Percentiles rank a stretch among this genome's conserved stretches.
Evolutionary conservation across 2,113 vertebrate genomes (phyloP).

Genomic region (Chlamydotis undulata): DNA sequence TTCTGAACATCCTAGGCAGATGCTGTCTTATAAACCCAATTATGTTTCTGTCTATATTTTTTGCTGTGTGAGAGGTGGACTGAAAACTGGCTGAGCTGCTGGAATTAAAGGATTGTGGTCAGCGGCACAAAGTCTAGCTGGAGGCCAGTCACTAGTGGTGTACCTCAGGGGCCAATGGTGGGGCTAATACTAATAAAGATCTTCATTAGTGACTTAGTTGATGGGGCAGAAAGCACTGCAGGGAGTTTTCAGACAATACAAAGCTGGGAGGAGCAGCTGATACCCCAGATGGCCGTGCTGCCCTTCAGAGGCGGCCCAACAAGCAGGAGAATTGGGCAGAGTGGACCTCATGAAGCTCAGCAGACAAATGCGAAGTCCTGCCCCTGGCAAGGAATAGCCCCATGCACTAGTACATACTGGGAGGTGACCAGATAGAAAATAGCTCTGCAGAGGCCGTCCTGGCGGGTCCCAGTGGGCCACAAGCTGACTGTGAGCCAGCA

Average conservation of each 20-base stretch:
- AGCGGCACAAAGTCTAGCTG: background rate
- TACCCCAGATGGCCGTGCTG: background rate
- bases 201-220: background rate
- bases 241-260: background rate
- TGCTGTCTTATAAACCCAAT: background rate
- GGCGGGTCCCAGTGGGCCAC: background rate
- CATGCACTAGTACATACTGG: background rate
- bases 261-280: background rate
- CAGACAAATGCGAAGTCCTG: background rate
- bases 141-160: background rate
- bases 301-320: fast-evolving
- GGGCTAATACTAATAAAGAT: background rate
- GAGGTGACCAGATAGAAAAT: background rate
- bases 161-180: background rate
- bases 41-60: background rate
- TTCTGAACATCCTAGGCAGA: background rate
- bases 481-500: background rate
- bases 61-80: background rate
- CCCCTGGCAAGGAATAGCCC: background rate
- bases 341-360: background rate
- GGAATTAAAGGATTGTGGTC: background rate
- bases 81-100: background rate
- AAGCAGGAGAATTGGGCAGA: background rate
- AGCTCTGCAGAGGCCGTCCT: background rate
- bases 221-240: background rate